Percentiles rank a stretch among this genome's conserved stretches.
Conservation (phyloP, 2,797 vertebrate species). For the Schizopygopsis malacanthus region DNA sequence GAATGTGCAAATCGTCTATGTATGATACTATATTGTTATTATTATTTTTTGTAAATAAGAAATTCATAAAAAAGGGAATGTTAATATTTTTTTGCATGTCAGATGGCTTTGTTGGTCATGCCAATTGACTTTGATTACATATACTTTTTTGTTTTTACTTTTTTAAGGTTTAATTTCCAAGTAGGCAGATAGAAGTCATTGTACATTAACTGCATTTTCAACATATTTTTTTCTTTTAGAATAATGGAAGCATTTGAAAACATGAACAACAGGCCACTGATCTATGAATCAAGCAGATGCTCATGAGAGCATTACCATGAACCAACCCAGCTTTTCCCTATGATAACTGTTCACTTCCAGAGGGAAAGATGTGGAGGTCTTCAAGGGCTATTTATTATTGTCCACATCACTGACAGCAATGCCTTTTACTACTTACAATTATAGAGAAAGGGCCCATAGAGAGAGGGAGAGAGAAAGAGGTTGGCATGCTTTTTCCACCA, state of each 20-base stretch:
- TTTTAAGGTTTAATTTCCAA: neutral
- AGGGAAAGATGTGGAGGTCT: neutral
- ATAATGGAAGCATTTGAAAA: neutral
- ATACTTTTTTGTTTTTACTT: no score
- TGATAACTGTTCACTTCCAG: neutral
- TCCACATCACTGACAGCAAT: slow-evolving; percentile 49
- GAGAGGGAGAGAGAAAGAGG: slow-evolving; percentile 16
- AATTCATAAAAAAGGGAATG: no score
- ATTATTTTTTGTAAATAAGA: no score
- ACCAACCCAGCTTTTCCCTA: neutral
- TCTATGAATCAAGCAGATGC: neutral
- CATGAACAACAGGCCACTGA: neutral
- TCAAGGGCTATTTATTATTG: slow-evolving; percentile 42
- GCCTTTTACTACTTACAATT: slow-evolving; percentile 58
- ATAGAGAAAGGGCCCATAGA: slow-evolving; percentile 14
- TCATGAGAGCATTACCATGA: neutral
- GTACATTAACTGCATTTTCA: neutral
- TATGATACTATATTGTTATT: no score
- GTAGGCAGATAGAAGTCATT: neutral
- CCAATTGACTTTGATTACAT: neutral
- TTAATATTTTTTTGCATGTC: no score
- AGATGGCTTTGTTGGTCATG: no score
- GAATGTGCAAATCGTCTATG: no score
- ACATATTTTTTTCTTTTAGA: neutral
- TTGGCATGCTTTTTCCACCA: slow-evolving; percentile 56